Conservation (phyloP, 2,888 invertebrate species). For the Hirudinaria manillensis region DNA sequence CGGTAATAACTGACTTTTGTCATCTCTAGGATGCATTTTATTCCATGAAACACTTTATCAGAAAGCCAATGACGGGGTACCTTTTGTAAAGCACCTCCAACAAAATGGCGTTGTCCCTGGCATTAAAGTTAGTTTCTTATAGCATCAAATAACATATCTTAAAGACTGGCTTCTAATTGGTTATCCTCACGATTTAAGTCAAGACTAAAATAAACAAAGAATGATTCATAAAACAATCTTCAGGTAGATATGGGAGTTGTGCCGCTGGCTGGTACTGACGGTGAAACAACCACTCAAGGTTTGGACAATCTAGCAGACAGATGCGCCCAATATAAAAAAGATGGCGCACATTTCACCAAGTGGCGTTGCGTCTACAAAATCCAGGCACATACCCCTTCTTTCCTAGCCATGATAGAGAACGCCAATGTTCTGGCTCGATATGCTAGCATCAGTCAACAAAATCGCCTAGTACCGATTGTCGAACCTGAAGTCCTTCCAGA, state of each 20-base stretch:
- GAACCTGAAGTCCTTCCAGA: conserved; percentile 97
- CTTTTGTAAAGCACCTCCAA: conserved; percentile 50
- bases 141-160: background rate
- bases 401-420: conserved; percentile 52
- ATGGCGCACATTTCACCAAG: conserved; percentile 55
- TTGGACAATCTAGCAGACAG: conserved; percentile 45
- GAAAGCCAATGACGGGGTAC: conserved; percentile 68
- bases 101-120: conserved; percentile 53
- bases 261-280: conserved; percentile 82
- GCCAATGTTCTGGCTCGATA: conserved; percentile 54
- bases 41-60: conserved; percentile 99
- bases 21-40: conserved; percentile 62
- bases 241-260: conserved; percentile 87
- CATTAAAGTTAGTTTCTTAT: conserved; percentile 58
- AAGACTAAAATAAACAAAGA: too few species aligned
- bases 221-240: too few species aligned
- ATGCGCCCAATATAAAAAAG: conserved; percentile 54
- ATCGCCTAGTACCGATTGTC: conserved; percentile 96
- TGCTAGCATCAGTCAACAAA: conserved; percentile 55
- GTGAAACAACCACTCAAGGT: conserved; percentile 92
- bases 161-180: too few species aligned
- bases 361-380: conserved; percentile 56
- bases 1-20: background rate
- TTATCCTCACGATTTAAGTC: too few species aligned
- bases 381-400: conserved; percentile 50